A percentile compares a stretch with the other conserved stretches of the same genome.
Evolutionary conservation across 2,113 vertebrate genomes (phyloP).

Genomic region (Plecotus auritus): DNA sequence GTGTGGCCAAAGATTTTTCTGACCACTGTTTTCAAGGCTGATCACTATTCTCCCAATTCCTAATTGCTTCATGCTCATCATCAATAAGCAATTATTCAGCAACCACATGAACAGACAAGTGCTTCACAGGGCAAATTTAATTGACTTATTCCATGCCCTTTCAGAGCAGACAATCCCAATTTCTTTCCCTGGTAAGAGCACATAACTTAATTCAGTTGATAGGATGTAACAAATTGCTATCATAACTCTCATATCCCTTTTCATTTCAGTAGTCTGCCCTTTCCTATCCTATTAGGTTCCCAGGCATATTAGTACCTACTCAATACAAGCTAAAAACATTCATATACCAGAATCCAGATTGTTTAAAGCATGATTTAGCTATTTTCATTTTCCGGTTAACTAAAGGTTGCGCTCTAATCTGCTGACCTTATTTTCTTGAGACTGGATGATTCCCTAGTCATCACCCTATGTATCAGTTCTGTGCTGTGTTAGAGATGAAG

Average conservation of each 20-base stretch:
- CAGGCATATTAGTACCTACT: neutral
- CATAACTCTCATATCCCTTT: conserved; percentile 40
- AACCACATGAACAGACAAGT: neutral
- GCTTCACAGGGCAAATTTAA: neutral
- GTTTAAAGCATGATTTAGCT: neutral
- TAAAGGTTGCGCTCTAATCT: neutral
- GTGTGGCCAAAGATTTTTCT: neutral
- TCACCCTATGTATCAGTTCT: neutral
- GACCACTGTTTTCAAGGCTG: neutral
- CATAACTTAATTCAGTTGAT: conserved; percentile 56
- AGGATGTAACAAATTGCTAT: conserved; percentile 53
- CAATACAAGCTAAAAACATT: neutral
- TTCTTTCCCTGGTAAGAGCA: conserved; percentile 33
- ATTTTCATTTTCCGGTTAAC: neutral
- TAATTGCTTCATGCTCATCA: neutral
- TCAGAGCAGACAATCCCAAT: conserved; percentile 31
- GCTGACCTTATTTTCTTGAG: neutral
- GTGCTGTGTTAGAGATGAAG: neutral
- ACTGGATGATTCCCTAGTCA: neutral
- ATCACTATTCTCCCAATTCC: neutral
- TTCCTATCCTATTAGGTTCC: neutral
- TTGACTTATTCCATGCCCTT: conserved; percentile 30
- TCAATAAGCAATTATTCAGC: conserved; percentile 11
- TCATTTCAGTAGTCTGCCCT: neutral
- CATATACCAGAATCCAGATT: neutral